phyloP scores from a whole-genome alignment of 2,113 vertebrate species.

The Pseudorhombus dupliciocellatus region DNA sequence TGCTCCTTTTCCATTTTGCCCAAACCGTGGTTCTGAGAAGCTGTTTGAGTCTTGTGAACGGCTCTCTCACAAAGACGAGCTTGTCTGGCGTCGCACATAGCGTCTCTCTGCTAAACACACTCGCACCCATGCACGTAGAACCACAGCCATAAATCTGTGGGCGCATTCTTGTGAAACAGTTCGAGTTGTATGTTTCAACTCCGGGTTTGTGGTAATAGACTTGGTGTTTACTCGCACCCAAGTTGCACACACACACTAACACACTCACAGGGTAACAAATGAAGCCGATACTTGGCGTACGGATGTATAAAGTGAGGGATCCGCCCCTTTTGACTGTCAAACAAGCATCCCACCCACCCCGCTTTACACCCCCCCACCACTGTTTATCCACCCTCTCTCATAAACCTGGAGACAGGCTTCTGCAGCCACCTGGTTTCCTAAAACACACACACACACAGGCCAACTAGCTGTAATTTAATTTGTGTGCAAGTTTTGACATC shows the following conservation, averaged over 20 bases:
- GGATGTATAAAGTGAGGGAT: constrained; percentile 40
- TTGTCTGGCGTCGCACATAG: constrained; percentile 54
- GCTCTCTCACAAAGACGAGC: constrained; percentile 60
- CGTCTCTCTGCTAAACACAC: constrained; percentile 54
- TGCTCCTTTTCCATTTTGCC: constrained; percentile 48
- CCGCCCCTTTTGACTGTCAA: constrained; percentile 29
- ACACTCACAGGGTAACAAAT: constrained; percentile 17
- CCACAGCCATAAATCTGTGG: constrained; percentile 56
- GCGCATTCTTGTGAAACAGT: constrained; percentile 51
- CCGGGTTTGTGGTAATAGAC: constrained; percentile 33
- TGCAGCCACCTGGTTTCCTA: constrained; percentile 42
- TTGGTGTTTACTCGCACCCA: constrained; percentile 15
- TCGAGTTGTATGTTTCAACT: constrained; percentile 39
- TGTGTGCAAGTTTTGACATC: background rate
- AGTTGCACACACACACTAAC: background rate
- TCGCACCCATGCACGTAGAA: constrained; percentile 48
- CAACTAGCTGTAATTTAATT: background rate
- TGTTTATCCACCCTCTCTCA: constrained; percentile 57
- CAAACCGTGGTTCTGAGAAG: constrained; percentile 49
- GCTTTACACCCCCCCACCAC: constrained; percentile 12
- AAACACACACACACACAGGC: constrained; percentile 30
- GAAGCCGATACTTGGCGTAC: constrained; percentile 24
- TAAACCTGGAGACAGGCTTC: constrained; percentile 73
- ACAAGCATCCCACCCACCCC: constrained; percentile 1
- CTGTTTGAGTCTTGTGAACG: constrained; percentile 41